Conservation (phyloP, 2,888 invertebrate species). For the Lasioglossum lativentre region DNA sequence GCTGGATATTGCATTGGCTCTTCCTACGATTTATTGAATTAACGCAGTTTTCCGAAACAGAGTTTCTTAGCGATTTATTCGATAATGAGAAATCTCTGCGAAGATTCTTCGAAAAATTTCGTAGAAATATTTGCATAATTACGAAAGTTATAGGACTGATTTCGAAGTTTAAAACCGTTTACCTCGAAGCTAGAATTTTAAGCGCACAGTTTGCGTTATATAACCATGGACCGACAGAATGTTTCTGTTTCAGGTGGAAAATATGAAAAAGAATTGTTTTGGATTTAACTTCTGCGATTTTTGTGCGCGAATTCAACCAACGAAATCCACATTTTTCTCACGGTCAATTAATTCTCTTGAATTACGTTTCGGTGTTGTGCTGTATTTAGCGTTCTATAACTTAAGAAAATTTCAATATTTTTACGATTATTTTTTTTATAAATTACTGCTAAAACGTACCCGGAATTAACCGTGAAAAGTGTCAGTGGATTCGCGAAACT, state of each 20-base stretch:
- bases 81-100: neutral
- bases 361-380: neutral
- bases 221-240: neutral
- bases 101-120: neutral
- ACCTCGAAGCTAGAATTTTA: neutral
- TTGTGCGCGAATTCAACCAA: too few species aligned
- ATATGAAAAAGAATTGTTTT: neutral
- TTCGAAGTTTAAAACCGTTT: neutral
- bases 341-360: too few species aligned
- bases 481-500: neutral
- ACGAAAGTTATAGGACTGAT: neutral
- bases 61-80: neutral
- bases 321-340: too few species aligned
- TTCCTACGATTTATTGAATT: neutral
- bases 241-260: neutral
- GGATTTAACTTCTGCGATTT: neutral
- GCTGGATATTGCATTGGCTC: neutral
- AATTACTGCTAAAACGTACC: neutral
- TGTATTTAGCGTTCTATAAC: neutral
- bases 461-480: neutral
- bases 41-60: neutral
- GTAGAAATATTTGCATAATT: constrained; percentile 1
- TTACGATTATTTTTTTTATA: neutral
- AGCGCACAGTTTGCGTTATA: too few species aligned
- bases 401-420: neutral